Base-by-base conservation (phyloP, 64 coral and sea anemone genomes). In the Acropora tenuis region DNA sequence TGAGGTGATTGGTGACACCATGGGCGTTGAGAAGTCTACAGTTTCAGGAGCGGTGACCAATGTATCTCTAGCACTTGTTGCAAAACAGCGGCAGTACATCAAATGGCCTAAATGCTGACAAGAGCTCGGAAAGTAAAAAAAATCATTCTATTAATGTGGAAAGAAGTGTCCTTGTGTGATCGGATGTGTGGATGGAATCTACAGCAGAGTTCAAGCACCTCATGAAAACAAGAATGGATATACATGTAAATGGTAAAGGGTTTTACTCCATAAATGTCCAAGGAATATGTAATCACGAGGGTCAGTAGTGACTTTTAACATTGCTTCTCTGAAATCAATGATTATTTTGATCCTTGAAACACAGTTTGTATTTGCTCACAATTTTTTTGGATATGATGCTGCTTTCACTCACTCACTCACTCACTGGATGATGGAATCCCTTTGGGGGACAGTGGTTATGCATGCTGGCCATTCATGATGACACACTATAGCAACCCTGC, bases 1-100 rank as follows among this genome's bases (percentile, higher is more conserved):
- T 1, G 80, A 80, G 83, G 82, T 94, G 41, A 48, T 94, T 44
- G 93, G 93, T 19, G 93, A 94, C 75, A 87, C 73, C 40, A 50
- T 74, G 50, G 88, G 93, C 43, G 80, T 69, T 53, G 88, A 79
- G 30, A 94, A 94, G 43, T 80, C 59, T 8, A 80, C 78, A 20
- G 78, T 80, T 1, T 80, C 78, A 47, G 0, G 78, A 48, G 45
- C 16, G 5, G 45, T 80, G 47, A 43, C 46, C 6, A 79, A 79
- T n/a, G 77, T 79, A 18, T 79, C 66, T 41, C n/a, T 48, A 44
- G 47, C 7, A 30, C 63, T 63, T 55, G 88, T 57, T 55, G 88
- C 88, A 4, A 90, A 90, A 52, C 77, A 79, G 50, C 47, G 80
- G 9, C 7, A 71, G 10, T 90, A 79, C 55, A 48, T 90, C 8